Evolutionary conservation across 1,140 invertebrate species (phyloP), one percentile per base, ranked within the genome.

Genomic region (Ericerus pela): DNA sequence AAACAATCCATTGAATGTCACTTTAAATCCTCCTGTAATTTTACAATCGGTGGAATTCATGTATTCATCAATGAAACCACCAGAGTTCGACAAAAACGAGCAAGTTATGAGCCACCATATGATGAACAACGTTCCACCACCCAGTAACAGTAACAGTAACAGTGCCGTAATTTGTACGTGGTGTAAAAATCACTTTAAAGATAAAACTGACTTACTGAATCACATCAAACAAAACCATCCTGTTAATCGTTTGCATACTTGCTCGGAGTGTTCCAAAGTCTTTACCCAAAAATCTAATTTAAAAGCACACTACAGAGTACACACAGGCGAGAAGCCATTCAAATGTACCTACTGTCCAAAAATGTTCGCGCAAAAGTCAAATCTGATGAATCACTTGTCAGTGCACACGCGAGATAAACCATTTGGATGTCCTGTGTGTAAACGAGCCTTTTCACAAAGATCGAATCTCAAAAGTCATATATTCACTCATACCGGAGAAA

Each of bases 351-450:
- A 58, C 60, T 77, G 76, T 62, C 67, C 69, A 6, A 76, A 76
- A 61, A 71, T 68, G 0, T 75, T 75, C 64, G 65, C 67, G 30
- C 71, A 72, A 22, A 71, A 69, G 24, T 73, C 72, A n/a, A 63
- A 76, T 24, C 63, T 78, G 18, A 71, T 69, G 3, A 66, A 74
- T 67, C 43, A 70, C 68, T 1, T 67, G 24, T 65, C 66, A 20
- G 69, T 70, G 12, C 77, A 79, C 61, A 78, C 76, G 1, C 76
- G 80, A 1, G 75, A 75, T 62, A 73, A 72, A 57, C 74, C 75
- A 16, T 79, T 76, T 61, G 70, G 73, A 22, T 82, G 80, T 64
- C 76, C 79, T 59, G 74, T 76, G 55, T 81, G 80, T 65, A 70
- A 72, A 55, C 78, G 78, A 64, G 66, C 67, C 12, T 79, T 79